Conservation (phyloP, 2,797 vertebrate genomes). For the Pachyuromys duprasi region DNA sequence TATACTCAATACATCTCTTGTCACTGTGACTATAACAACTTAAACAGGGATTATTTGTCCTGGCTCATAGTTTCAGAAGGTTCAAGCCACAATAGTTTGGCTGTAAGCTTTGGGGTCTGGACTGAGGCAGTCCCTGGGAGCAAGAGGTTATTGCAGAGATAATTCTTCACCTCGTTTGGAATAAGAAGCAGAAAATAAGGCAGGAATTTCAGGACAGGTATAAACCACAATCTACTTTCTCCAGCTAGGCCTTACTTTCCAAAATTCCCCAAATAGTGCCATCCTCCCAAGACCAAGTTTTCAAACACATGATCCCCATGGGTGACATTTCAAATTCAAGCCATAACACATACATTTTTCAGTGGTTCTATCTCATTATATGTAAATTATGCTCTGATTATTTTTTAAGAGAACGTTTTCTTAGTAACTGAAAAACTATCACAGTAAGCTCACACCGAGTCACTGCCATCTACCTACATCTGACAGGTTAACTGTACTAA, state of each 20-base stretch:
- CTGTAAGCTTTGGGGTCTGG: neutral
- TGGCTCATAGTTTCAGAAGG: neutral
- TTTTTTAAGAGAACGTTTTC: neutral
- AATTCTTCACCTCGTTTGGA: neutral
- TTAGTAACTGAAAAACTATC: conserved; percentile 24
- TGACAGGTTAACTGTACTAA: neutral
- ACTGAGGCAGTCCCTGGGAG: neutral
- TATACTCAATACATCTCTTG: neutral
- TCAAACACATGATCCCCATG: neutral
- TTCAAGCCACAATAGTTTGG: neutral
- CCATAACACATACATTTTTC: neutral
- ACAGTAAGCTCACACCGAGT: conserved; percentile 6
- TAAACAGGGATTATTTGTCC: neutral
- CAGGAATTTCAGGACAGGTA: neutral
- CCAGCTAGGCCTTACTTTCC: neutral
- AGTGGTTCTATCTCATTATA: neutral
- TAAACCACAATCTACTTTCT: neutral
- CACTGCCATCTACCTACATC: neutral
- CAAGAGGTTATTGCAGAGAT: neutral
- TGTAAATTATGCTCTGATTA: neutral
- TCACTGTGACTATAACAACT: neutral
- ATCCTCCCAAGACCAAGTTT: too few relatives aligned
- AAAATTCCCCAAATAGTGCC: neutral
- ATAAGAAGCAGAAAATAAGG: neutral
- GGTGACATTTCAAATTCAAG: neutral